phyloP scores from a whole-genome alignment of 2,888 invertebrate genomes.

The Asteroscopus sphinx region DNA sequence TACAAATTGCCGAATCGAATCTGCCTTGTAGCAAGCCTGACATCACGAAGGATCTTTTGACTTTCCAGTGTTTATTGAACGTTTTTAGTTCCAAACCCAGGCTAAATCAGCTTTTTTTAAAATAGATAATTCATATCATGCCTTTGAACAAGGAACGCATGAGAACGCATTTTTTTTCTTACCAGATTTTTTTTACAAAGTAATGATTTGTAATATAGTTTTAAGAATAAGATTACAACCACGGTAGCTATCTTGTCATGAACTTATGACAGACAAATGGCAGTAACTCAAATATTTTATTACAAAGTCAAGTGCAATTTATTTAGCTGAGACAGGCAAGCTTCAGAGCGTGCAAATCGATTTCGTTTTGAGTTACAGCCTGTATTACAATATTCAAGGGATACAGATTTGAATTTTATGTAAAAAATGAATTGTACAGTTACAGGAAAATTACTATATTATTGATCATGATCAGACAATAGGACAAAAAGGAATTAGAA shows the following conservation, averaged over 20 bases:
- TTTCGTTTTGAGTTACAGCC: slow-evolving; percentile 8
- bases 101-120: not conserved
- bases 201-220: slow-evolving; percentile 18
- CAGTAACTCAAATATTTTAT: slow-evolving; percentile 1
- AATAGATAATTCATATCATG: not conserved
- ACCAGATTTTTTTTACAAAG: slow-evolving; percentile 1
- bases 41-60: too few relatives aligned
- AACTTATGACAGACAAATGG: slow-evolving; percentile 28
- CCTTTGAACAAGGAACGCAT: not conserved
- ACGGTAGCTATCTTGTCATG: slow-evolving; percentile 12
- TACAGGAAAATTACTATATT: not conserved
- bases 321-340: slow-evolving; percentile 27
- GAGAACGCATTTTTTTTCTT: slow-evolving; percentile 12
- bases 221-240: slow-evolving; percentile 22
- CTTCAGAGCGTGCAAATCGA: slow-evolving; percentile 27
- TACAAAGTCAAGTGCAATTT: slow-evolving; percentile 22
- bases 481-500: slow-evolving; percentile 3
- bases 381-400: slow-evolving; percentile 11
- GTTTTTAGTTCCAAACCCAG: too few relatives aligned
- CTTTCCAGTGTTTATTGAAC: too few relatives aligned
- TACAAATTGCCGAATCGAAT: too few relatives aligned
- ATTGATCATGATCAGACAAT: not conserved
- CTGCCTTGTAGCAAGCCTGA: too few relatives aligned
- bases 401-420: slow-evolving; percentile 1
- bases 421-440: not conserved